Base-by-base conservation (phyloP, 2,888 invertebrate genomes). In the Junonia oenone region DNA sequence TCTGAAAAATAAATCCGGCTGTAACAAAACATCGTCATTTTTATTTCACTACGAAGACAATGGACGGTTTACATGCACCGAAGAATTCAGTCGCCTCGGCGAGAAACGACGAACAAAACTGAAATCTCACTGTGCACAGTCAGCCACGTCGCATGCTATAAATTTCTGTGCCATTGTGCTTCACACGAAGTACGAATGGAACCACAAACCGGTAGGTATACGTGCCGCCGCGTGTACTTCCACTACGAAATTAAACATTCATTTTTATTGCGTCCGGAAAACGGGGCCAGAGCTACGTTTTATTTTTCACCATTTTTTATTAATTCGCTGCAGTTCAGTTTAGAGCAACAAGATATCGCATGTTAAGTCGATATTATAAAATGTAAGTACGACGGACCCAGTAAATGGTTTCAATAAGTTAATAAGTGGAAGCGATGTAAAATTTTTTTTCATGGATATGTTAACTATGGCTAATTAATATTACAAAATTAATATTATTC, bases 241-340 rank as follows among this genome's bases (percentile, higher is more conserved):
- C 37, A 22, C 55, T 58, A 22, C 40, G 50, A 49, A 70, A 70
- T 73, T 68, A 74, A 73, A 72, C 64, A 72, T 73, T 68, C 66
- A 75, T 68, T 71, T 43, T 72, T 69, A 70, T 71, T 68, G 61
- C 56, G 62, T 65, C 69, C 64, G 62, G 61, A 61, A 67, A 63
- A 63, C 66, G 51, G 52, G 45, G 65, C 62, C 62, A 66, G 63
- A 57, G 58, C 57, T 62, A 43, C 43, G 45, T 63, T 71, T 68
- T 68, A 65, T 71, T 71, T 69, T 33, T 51, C 4, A 11, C 4
- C 6, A 43, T 50, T 50, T 40, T 43, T 45, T 45, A 45, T 45
- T 45, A 26, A 51, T 51, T 17, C n/a, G 22, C 26, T 43, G 8
- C 26, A 26, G 6, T 43, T 43, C 13, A 13, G 14, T n/a, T 43